Evolutionary conservation across 2,888 invertebrate species (phyloP), one percentile per base, ranked within the genome.

Genomic region (Drosophila falleni): DNA sequence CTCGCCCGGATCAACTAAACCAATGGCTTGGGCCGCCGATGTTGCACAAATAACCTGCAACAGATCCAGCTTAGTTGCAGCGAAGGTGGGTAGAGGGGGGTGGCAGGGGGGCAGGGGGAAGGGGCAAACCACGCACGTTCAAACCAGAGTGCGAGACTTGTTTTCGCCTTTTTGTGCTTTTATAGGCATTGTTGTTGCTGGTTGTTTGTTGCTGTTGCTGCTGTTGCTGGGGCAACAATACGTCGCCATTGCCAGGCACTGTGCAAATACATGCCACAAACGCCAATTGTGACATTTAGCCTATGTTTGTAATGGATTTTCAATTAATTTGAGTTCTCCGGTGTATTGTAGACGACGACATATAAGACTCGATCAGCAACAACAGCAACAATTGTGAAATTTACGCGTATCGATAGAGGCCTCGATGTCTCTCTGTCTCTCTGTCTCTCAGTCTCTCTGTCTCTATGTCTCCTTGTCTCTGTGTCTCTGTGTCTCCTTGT

Each of bases 241-340:
- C 86, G 86, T 83, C 83, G 86, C 74, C 85, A 78, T 82, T 82
- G 87, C 85, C 85, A 73, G 75, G 75, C 31, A 47, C 58, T 58
- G 46, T 55, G 77, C 87, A 80, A 87, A 83, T 80, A 79, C 87
- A 89, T 89, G 80, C 89, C 89, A 84, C 88, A 89, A 88, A 87
- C 89, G 88, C 88, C 89, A 90, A 90, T 90, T 90, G 89, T 89
- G 89, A 90, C 89, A 89, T 90, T 89, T 89, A 88, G 90, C 87
- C 80, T 87, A 86, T 90, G 80, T 89, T 89, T 89, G 88, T 89
- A 85, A 85, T 87, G 80, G 81, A 80, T 90, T 90, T 90, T 87
- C 89, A 90, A 90, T 90, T 90, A 90, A 90, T 90, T 90, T 90
- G 90, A 89, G 90, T 88, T 90, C 90, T 87, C 89, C 89, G 81